These are phyloP conservation scores for Tetragnatha versicolor DNA, from an alignment of 1,140 invertebrate genomes.

Conservation along the genomic window DNA sequence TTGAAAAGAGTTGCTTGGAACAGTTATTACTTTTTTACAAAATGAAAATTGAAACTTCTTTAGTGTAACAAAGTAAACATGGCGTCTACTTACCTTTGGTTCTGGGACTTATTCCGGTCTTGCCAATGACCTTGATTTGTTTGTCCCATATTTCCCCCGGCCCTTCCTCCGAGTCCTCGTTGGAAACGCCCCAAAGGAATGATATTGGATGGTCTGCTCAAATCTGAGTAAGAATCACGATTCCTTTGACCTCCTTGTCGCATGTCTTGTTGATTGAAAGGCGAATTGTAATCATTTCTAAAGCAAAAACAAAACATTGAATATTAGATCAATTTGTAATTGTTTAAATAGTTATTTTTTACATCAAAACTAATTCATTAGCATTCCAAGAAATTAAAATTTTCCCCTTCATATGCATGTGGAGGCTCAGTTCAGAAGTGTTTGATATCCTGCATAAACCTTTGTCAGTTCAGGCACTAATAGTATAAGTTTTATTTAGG, in stretches of 20 bases:
- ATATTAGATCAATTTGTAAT: too few species aligned
- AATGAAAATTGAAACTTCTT: too few species aligned
- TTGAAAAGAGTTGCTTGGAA: too few species aligned
- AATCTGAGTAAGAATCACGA: conserved; percentile 31
- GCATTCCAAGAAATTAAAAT: too few species aligned
- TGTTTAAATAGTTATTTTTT: too few species aligned
- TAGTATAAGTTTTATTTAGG: too few species aligned
- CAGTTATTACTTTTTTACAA: too few species aligned
- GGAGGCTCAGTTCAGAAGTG: too few species aligned
- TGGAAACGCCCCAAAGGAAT: conserved; percentile 21
- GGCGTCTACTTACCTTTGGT: conserved; percentile 20
- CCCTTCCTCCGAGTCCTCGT: conserved; percentile 9
- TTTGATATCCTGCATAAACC: too few species aligned
- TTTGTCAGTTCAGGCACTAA: too few species aligned
- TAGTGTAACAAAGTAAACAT: neutral
- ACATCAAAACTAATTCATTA: too few species aligned
- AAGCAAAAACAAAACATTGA: neutral
- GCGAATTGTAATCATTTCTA: conserved; percentile 30
- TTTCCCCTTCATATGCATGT: too few species aligned
- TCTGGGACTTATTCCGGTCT: conserved; percentile 45
- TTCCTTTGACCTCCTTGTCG: conserved; percentile 16
- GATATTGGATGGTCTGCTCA: conserved; percentile 26
- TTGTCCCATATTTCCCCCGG: neutral
- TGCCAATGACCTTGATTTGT: conserved; percentile 45
- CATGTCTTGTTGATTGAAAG: conserved; percentile 27